These are phyloP conservation scores for Hipposideros larvatus DNA, from an alignment of 2,797 vertebrate species.

Conservation along the genomic window DNA sequence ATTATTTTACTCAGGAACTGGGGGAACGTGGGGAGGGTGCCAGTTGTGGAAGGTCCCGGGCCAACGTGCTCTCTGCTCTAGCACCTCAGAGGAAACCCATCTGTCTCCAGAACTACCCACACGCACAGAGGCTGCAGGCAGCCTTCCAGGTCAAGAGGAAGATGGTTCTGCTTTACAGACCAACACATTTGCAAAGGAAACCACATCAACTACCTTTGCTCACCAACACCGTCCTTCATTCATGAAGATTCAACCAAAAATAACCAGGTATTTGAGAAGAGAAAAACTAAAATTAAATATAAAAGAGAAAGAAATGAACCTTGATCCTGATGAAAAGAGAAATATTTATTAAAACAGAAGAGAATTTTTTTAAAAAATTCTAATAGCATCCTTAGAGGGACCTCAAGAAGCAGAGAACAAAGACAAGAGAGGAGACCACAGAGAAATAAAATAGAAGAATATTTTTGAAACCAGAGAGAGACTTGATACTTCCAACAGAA, in stretches of 20 bases:
- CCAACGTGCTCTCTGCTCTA: not conserved
- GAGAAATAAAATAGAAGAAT: not conserved
- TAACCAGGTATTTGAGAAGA: not conserved
- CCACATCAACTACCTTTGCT: not conserved
- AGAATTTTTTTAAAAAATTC: not conserved
- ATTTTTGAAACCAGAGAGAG: not conserved
- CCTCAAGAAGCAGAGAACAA: not conserved
- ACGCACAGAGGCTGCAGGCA: not conserved
- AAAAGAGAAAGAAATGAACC: not conserved
- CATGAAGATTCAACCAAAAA: not conserved
- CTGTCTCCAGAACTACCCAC: not conserved
- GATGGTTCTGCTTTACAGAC: not conserved
- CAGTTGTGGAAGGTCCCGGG: not conserved
- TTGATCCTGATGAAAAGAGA: not conserved
- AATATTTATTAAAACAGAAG: not conserved
- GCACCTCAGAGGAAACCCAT: not conserved
- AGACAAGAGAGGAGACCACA: not conserved
- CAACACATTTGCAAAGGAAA: conserved; percentile 21
- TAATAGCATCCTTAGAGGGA: not conserved
- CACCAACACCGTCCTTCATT: not conserved
- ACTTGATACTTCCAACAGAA: not conserved
- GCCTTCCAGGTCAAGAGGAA: not conserved
- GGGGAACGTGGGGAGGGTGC: not conserved
- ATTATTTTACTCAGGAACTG: not conserved
- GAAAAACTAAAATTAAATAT: not conserved